Evolutionary conservation across 2,888 invertebrate genomes (phyloP), one percentile per base, ranked within the genome.

Genomic region (Sycophila texana): DNA sequence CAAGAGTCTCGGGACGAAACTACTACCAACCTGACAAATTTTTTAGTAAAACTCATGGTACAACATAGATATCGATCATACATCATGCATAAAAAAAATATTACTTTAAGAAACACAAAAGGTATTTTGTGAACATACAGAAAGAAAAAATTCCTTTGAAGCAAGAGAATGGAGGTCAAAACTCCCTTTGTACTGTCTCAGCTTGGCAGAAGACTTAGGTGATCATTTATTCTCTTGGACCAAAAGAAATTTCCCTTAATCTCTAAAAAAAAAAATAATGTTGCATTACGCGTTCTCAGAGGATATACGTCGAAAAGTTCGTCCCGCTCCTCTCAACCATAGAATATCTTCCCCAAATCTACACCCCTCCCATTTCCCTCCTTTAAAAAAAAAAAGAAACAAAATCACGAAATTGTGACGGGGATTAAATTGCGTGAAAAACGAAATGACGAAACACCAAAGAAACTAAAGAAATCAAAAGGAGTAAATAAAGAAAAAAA

Each of bases 1-100:
- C 60, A 39, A 77, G 74, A 74, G 71, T 58, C 39, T 66, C 70
- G 74, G 66, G 65, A 74, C 60, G 77, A 80, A 80, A 68, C 39
- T 1, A 67, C 61, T 47, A 39, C 20, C n/a, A 18, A 51, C 30
- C 16, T 60, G 4, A 18, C 58, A n/a, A 26, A 61, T 16, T 22
- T 61, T 61, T 61, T 39, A 10, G 1, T 10, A 16, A 61, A 30
- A 61, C 61, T 30, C 39, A 39, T 39, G 10, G 39, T 39, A 39
- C 39, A 39, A 39, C 39, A 39, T 39, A 39, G 39, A 39, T 39
- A 39, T 39, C 39, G 10, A 39, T 39, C 39, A 39, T 39, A 39
- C 39, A 10, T 39, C 39, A 39, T 39, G 39, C 39, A 39, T 10
- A 61, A 26, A 16, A 30, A 61, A 57, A 53, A 4, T 53, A 10